A percentile compares a stretch with the other conserved stretches of the same genome.
These are phyloP conservation scores for Cottoperca gobio DNA, from an alignment of 2,797 vertebrate genomes.

Conservation along the genomic window DNA sequence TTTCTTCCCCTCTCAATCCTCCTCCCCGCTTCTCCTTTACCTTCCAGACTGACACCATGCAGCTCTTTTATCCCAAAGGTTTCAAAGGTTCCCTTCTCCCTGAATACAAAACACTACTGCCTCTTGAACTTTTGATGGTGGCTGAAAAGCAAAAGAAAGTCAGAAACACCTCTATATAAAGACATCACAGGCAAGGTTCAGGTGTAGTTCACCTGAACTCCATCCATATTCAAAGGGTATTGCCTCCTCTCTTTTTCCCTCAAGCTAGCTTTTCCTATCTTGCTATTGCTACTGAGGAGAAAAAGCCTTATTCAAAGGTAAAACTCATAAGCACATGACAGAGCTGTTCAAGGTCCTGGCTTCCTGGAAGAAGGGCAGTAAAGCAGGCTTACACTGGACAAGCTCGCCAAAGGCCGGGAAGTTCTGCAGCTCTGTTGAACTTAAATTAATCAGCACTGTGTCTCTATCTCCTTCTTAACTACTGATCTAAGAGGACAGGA, in stretches of 20 bases:
- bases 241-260: slow-evolving; percentile 62
- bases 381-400: slow-evolving; percentile 45
- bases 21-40: slow-evolving; percentile 78
- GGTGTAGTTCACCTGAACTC: slow-evolving; percentile 86
- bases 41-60: slow-evolving; percentile 82
- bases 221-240: slow-evolving; percentile 81
- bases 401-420: slow-evolving; percentile 44
- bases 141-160: slow-evolving; percentile 84
- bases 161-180: slow-evolving; percentile 83
- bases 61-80: slow-evolving; percentile 84
- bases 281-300: slow-evolving; percentile 55
- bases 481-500: slow-evolving; percentile 47
- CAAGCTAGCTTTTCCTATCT: slow-evolving; percentile 64
- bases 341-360: slow-evolving; percentile 53
- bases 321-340: slow-evolving; percentile 64
- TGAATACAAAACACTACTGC: slow-evolving; percentile 87
- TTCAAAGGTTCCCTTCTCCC: slow-evolving; percentile 84
- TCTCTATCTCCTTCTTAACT: slow-evolving; percentile 50
- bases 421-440: slow-evolving; percentile 40
- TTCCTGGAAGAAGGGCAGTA: slow-evolving; percentile 40
- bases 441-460: slow-evolving; percentile 57
- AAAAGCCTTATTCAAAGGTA: slow-evolving; percentile 53
- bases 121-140: slow-evolving; percentile 88
- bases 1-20: slow-evolving; percentile 68
- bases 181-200: slow-evolving; percentile 86